These are phyloP conservation scores for Ahaetulla prasina DNA, from an alignment of 2,113 vertebrate species.

Conservation along the genomic window DNA sequence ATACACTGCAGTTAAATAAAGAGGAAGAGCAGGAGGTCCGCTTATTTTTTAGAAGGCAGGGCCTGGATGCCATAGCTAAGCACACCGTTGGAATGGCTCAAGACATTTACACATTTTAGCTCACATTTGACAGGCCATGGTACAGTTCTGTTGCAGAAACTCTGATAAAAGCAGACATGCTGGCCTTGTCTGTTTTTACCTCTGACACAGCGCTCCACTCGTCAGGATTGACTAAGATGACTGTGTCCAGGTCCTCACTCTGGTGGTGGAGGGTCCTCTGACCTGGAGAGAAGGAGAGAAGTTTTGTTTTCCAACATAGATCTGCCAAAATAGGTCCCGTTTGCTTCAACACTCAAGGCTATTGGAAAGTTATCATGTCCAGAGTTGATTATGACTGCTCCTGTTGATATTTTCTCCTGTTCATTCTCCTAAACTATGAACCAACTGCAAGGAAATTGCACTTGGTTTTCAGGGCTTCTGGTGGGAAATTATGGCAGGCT, in stretches of 20 bases:
- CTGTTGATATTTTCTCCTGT: background rate
- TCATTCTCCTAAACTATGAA: background rate
- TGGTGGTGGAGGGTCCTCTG: slow-evolving; percentile 87
- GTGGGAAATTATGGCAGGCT: too few relatives aligned
- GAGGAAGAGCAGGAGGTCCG: background rate
- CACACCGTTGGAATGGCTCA: background rate
- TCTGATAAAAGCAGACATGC: background rate
- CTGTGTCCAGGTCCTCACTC: slow-evolving; percentile 83
- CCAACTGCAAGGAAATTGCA: background rate
- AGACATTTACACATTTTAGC: background rate
- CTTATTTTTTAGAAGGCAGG: too few relatives aligned
- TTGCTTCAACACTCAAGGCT: background rate
- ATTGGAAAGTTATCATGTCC: background rate
- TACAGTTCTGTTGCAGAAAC: background rate
- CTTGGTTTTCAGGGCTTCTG: background rate
- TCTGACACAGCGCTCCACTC: slow-evolving; percentile 78
- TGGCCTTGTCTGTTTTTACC: slow-evolving; percentile 65
- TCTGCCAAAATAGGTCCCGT: background rate
- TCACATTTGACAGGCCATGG: background rate
- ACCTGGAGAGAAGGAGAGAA: slow-evolving; percentile 68
- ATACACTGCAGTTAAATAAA: background rate
- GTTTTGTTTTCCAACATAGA: slow-evolving; percentile 8
- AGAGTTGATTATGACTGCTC: background rate
- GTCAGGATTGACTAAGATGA: slow-evolving; percentile 88
- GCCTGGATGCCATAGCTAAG: background rate